Base-by-base conservation (phyloP, 1,140 invertebrate genomes). In the Diorhabda elongata region DNA sequence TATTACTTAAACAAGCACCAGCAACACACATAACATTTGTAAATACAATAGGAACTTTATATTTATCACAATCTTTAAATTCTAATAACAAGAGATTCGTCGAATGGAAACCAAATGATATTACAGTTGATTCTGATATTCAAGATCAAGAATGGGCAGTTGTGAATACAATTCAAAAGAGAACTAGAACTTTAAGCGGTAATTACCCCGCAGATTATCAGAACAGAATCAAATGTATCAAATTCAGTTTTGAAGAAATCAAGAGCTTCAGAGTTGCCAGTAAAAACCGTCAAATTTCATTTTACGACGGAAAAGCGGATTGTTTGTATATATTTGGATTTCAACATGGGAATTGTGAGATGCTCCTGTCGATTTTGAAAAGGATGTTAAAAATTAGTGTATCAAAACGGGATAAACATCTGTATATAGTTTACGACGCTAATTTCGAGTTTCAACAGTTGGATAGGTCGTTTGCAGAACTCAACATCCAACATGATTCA, bases 71-170 rank as follows among this genome's bases (percentile, higher is more conserved):
- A 73, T 84, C 43, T 26, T 61, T 44, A 42, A 82, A 84, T 66
- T 77, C 81, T 0, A 80, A 83, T 64, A 75, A 78, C 42, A 81
- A 80, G 11, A 81, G 85, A 72, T 89, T 84, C 58, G 87, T 94
- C 52, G 92, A 93, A 81, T 94, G 92, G 92, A 89, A 89, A 77
- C 90, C 90, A 3, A 88, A 87, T 70, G 91, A 90, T 77, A 87
- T 91, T 58, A 88, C 90, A 44, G 85, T 88, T 41, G 90, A 91
- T 71, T 88, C 88, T 5, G 90, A 92, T 73, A 87, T 87, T 58
- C 89, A 91, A 77, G 91, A 92, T 79, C 88, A 90, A 74, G 91
- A 93, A 80, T 93, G 92, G 92, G 90, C 91, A 3, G 82, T 93
- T 56, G 90, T 93, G 4, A 89, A 92, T 72, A 90, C 90, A 44